phyloP scores from a whole-genome alignment of 2,113 vertebrate species.

The Xiphorhynchus elegans region DNA sequence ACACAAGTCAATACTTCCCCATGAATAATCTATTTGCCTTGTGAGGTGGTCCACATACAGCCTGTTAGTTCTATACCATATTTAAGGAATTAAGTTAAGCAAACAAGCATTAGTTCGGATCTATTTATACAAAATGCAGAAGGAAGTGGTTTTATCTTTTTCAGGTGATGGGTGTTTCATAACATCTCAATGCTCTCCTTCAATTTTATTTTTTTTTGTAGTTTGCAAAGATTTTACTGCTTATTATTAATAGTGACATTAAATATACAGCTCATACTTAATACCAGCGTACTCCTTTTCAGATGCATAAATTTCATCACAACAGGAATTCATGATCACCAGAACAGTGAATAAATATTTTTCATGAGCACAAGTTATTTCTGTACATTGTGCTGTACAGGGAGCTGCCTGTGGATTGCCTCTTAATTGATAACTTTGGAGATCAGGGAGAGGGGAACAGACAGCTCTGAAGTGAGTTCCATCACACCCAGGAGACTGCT shows the following conservation, averaged over 20 bases:
- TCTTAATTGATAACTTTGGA: not conserved
- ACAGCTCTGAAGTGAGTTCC: not conserved
- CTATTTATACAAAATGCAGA: not conserved
- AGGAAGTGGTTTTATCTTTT: not conserved
- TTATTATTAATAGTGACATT: not conserved
- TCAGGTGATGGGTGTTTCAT: not conserved
- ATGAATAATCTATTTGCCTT: conserved; percentile 11
- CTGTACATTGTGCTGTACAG: not conserved
- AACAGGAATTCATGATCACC: not conserved
- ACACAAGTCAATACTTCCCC: conserved; percentile 19
- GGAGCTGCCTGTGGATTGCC: not conserved
- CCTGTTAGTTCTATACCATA: not conserved
- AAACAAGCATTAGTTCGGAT: not conserved
- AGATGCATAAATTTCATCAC: not conserved
- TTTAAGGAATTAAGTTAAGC: not conserved
- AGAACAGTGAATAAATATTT: not conserved
- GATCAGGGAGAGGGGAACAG: not conserved
- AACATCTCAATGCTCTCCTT: not conserved
- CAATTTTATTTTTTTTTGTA: not conserved
- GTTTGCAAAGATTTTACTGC: not conserved
- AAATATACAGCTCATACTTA: not conserved
- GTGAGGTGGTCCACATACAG: not conserved
- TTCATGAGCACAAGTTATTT: not conserved
- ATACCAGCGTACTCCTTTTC: not conserved
- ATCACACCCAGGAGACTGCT: not conserved